A percentile compares a stretch with the other conserved stretches of the same genome.
Evolutionary conservation across 2,113 vertebrate species (phyloP).

Genomic region (Eublepharis macularius): DNA sequence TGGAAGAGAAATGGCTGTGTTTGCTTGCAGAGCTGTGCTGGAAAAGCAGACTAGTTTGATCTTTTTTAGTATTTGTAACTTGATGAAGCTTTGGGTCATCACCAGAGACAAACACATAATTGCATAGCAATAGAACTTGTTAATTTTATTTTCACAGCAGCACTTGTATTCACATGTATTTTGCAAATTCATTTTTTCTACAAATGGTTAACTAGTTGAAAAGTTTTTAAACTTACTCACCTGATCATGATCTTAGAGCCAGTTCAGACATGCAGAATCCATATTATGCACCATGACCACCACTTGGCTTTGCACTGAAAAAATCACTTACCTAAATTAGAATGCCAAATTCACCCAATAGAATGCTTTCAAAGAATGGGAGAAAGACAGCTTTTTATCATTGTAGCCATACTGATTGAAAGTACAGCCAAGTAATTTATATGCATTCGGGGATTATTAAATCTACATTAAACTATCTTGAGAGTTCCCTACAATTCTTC

Average conservation of each 20-base stretch:
- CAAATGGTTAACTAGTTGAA: constrained; percentile 43
- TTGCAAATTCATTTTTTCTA: constrained; percentile 58
- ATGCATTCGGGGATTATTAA: not conserved
- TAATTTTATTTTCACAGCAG: constrained; percentile 64
- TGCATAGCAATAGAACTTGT: constrained; percentile 67
- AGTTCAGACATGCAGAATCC: not conserved
- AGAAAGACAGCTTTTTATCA: not conserved
- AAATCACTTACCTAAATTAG: not conserved
- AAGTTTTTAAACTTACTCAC: constrained; percentile 37
- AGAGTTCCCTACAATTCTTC: not conserved
- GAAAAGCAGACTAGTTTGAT: constrained; percentile 35
- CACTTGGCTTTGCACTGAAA: not conserved
- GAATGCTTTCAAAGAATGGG: not conserved
- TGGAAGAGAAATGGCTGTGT: constrained; percentile 61
- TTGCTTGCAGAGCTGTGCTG: constrained; percentile 51
- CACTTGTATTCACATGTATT: constrained; percentile 40
- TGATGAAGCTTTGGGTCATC: constrained; percentile 35
- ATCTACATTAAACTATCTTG: not conserved
- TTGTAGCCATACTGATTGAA: not conserved
- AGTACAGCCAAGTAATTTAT: not conserved
- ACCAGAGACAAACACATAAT: constrained; percentile 64
- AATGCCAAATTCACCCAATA: not conserved
- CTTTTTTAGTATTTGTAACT: constrained; percentile 3
- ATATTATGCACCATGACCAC: not conserved
- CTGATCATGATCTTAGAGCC: not conserved